Base-by-base conservation (phyloP, 2,113 vertebrate species). In the Ceyx cyanopectus region DNA sequence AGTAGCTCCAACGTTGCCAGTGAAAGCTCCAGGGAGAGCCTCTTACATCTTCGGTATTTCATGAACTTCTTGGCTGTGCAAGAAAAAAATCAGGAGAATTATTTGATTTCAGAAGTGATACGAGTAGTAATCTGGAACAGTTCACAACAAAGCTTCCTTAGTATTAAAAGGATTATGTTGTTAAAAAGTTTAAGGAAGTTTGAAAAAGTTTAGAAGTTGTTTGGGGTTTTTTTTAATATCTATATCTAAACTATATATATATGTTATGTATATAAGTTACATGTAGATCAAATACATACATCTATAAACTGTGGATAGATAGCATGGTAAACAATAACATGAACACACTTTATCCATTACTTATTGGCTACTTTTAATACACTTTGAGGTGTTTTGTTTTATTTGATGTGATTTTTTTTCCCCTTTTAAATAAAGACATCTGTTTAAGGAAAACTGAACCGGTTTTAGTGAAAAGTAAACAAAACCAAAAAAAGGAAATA, bases 1-100 rank as follows among this genome's bases (percentile, higher is more conserved):
- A 0, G 0, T 1, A 1, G 6, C 22, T 23, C 34, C 50, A 6
- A 0, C 1, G 1, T 7, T 82, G 20, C 54, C 41, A 26, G 0
- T 3, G 15, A 34, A 53, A 89, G 19, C 30, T 81, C 24, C 40
- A 10, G 1, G 1, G 43, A 0, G 3, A 54, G 20, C 7, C 43
- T 21, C n/a, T 86, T 22, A 5, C 6, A 9, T 14, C 45, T 65
- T 18, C 23, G 30, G 8, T n/a, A 75, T 41, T 43, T 41, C 54
- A 45, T 0, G 2, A 30, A 27, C n/a, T 24, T 27, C 58, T 6
- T 0, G 0, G 0, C 29, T 24, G 14, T 26, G 27, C 19, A 65
- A 76, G 29, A 27, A 16, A 27, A 48, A 12, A 86, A 21, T 53
- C 61, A 56, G 61, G 62, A 76, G 30, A 81, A 63, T 17, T 9